Evolutionary conservation across 2,797 vertebrate genomes (phyloP).

Genomic region (Anniella stebbinsi): DNA sequence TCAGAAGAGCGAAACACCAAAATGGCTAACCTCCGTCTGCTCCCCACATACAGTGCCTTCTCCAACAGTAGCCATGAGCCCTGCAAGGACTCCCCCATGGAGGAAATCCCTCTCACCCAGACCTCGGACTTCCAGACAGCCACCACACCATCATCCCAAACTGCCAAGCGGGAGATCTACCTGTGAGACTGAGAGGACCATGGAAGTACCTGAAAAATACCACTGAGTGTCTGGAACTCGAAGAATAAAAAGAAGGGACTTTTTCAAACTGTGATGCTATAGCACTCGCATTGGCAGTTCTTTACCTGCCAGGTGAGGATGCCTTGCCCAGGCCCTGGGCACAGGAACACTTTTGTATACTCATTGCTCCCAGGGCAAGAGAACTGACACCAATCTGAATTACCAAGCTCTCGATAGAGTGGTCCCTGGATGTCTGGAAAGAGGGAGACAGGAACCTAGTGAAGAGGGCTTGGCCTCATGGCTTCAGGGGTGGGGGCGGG

Average conservation of each 20-base stretch:
- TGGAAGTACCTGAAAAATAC: constrained; percentile 57
- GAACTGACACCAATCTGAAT: constrained; percentile 40
- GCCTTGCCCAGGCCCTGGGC: constrained; percentile 64
- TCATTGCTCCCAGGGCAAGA: constrained; percentile 51
- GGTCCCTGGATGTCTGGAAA: constrained; percentile 66
- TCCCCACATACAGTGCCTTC: constrained; percentile 99
- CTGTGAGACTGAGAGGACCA: constrained; percentile 86
- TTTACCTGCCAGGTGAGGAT: constrained; percentile 44
- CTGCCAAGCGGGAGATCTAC: constrained; percentile 98
- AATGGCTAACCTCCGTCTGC: constrained; percentile 96
- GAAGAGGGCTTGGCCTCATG: constrained; percentile 63
- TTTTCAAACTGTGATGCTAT: constrained; percentile 70
- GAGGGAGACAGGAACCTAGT: constrained; percentile 69
- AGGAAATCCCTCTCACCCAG: constrained; percentile 97
- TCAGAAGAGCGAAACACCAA: constrained; percentile 94
- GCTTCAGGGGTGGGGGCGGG: constrained; percentile 61
- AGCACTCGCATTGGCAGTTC: constrained; percentile 45
- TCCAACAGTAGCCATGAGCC: constrained; percentile 93
- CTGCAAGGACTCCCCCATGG: constrained; percentile 93
- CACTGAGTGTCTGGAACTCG: constrained; percentile 68
- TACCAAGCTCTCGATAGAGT: constrained; percentile 56
- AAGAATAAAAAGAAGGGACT: constrained; percentile 51
- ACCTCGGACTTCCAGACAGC: constrained; percentile 92
- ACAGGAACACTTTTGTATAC: constrained; percentile 67
- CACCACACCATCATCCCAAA: constrained; percentile 91